Evolutionary conservation across 64 coral and sea anemone species (phyloP).

Genomic region (Hydrozoanthus tunicans): DNA sequence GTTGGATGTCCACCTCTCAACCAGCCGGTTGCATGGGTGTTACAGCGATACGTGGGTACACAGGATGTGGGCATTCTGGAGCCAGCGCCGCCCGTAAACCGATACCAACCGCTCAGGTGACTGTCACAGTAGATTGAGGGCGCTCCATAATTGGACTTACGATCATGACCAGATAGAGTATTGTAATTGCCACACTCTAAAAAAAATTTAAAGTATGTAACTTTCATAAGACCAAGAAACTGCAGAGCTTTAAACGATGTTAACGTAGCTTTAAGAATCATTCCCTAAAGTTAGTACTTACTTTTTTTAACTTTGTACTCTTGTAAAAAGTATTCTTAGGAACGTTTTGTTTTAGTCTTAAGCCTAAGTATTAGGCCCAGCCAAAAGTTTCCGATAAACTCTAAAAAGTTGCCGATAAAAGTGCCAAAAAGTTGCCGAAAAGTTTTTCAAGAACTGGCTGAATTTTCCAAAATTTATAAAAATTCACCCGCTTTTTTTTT

Average conservation of each 20-base stretch:
- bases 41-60: background rate
- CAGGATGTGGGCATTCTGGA: conserved; percentile 8
- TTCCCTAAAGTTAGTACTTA: background rate
- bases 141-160: background rate
- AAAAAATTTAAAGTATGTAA: background rate
- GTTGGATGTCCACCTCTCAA: background rate
- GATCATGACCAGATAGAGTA: background rate
- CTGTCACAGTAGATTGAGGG: background rate
- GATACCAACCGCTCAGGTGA: background rate
- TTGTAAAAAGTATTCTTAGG: background rate
- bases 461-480: no score
- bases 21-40: background rate
- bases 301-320: background rate
- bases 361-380: no score
- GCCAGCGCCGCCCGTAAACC: background rate
- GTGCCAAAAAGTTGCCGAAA: no score
- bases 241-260: background rate
- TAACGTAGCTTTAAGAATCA: background rate
- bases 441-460: no score
- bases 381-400: no score
- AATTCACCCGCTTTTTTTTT: no score
- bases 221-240: background rate
- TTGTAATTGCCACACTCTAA: conserved; percentile 6
- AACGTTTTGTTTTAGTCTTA: no score
- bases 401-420: no score